A percentile compares a stretch with the other conserved stretches of the same genome.
Evolutionary conservation across 2,888 invertebrate genomes (phyloP).

Genomic region (Tipula unca): DNA sequence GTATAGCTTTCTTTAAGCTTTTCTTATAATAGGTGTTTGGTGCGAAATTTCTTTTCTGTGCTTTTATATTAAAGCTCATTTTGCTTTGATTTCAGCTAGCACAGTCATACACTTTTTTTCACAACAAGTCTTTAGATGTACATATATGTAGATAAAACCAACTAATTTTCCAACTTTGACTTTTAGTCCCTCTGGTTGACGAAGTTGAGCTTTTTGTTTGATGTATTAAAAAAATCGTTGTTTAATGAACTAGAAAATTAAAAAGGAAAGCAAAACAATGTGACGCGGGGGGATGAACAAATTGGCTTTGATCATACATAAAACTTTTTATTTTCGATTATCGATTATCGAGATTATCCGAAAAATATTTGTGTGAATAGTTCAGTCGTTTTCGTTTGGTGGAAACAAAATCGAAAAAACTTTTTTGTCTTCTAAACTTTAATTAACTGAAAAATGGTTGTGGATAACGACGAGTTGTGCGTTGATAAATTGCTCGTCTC

Average conservation of each 20-base stretch:
- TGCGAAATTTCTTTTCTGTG: too few species aligned
- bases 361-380: too few species aligned
- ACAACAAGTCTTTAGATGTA: too few species aligned
- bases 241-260: not conserved
- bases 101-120: not conserved
- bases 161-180: not conserved
- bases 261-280: not conserved
- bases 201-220: not conserved
- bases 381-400: too few species aligned
- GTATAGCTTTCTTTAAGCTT: too few species aligned
- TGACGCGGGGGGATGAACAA: not conserved
- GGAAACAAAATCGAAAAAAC: too few species aligned
- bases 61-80: not conserved
- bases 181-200: not conserved
- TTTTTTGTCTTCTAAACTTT: too few species aligned
- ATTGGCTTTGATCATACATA: not conserved
- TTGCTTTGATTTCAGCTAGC: not conserved
- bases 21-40: too few species aligned
- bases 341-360: not conserved
- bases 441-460: not conserved
- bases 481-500: not conserved
- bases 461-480: not conserved
- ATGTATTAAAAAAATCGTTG: too few species aligned
- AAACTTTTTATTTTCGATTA: not conserved
- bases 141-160: not conserved